phyloP scores from a whole-genome alignment of 2,888 invertebrate species.

The Galerucella pusilla region DNA sequence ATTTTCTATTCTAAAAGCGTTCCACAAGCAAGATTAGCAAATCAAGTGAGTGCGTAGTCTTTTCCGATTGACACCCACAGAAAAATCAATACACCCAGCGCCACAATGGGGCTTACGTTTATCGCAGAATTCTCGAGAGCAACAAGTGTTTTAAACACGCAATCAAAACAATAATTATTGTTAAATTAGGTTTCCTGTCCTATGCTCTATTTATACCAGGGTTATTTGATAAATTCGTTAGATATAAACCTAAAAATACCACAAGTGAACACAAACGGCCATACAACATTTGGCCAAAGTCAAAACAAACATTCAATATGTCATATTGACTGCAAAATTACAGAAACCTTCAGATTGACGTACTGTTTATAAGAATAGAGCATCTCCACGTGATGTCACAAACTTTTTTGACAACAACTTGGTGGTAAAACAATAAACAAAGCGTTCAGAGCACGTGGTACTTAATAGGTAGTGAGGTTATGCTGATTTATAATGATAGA shows the following conservation, averaged over 20 bases:
- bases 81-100: conserved; percentile 30
- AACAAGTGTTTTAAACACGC: conserved; percentile 21
- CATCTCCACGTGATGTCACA: too few relatives aligned
- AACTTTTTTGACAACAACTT: too few relatives aligned
- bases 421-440: too few relatives aligned
- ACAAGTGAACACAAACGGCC: too few relatives aligned
- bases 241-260: background rate
- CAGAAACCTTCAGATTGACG: too few relatives aligned
- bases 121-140: conserved; percentile 13
- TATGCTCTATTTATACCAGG: background rate
- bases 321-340: too few relatives aligned
- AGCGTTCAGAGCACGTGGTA: too few relatives aligned
- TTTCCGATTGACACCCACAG: conserved; percentile 25
- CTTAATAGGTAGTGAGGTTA: too few relatives aligned
- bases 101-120: conserved; percentile 32
- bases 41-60: conserved; percentile 18
- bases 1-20: conserved; percentile 23
- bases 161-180: conserved; percentile 17
- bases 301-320: too few relatives aligned
- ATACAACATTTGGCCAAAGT: too few relatives aligned
- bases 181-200: conserved; percentile 13
- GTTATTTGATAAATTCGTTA: background rate
- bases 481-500: too few relatives aligned
- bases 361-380: too few relatives aligned
- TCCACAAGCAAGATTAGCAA: conserved; percentile 19